Evolutionary conservation across 1,140 invertebrate species (phyloP), one percentile per base, ranked within the genome.

Genomic region (Drosophila ambigua): DNA sequence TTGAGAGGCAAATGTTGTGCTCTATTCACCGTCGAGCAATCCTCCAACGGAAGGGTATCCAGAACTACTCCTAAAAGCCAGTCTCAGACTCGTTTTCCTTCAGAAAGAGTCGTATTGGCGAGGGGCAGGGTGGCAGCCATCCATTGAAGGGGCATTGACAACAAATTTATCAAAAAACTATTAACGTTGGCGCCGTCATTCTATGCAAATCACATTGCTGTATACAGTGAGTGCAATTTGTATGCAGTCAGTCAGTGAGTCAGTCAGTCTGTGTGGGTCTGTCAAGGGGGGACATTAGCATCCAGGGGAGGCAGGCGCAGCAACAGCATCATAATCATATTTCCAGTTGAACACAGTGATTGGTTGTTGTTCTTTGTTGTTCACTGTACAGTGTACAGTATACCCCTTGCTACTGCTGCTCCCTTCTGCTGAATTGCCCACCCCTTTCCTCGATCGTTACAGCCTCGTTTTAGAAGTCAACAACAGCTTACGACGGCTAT

Each of bases 161-260:
- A 57, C 68, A 64, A 20, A 69, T 69, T 69, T 69, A 69, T 69
- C 67, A 69, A 69, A 69, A 39, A 69, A 69, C 67, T 69, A 69
- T 69, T 69, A 69, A 48, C 31, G 64, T 45, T 69, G 67, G 67
- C 67, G 67, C 67, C 67, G 68, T 15, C 23, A 57, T 50, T 81
- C 72, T 60, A 57, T 79, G 72, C 31, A 69, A 77, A 77, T 76
- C 55, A 62, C 35, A 39, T 39, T 39, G 11, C 44, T 50, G 49
- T 48, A 44, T 31, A 75, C 72, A 81, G 31, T 81, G 78, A 51
- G 46, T 67, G 58, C 55, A 52, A 77, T 81, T 80, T 77, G 55
- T 77, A 81, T 81, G 79, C 79, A 68, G 71, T 55, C 66, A 49
- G 60, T 28, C n/a, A 24, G 23, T 24, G 73, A 68, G 71, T 55